Conservation (phyloP, 2,888 invertebrate genomes). For the Gasteruption jaculator region DNA sequence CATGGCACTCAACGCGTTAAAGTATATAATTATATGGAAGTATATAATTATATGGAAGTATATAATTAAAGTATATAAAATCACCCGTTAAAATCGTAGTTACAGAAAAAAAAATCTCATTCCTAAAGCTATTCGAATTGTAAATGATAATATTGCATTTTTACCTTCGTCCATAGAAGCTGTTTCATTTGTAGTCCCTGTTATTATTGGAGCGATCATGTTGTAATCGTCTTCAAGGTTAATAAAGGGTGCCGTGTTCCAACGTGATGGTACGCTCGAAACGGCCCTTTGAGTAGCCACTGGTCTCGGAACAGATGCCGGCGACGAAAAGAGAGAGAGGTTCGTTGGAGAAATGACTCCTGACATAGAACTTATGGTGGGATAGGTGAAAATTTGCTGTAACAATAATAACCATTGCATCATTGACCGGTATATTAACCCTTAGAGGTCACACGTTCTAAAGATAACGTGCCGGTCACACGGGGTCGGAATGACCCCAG, state of each 20-base stretch:
- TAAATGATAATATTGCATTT: conserved; percentile 12
- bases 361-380: conserved; percentile 80
- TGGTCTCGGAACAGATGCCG: conserved; percentile 62
- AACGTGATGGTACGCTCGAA: conserved; percentile 59
- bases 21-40: no score
- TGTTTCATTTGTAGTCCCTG: conserved; percentile 52
- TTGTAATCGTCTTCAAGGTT: conserved; percentile 92
- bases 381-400: conserved; percentile 87
- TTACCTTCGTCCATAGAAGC: conserved; percentile 49
- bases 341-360: conserved; percentile 87
- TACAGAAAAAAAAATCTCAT: neutral
- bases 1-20: no score
- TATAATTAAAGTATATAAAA: no score
- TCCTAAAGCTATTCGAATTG: neutral
- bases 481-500: no score
- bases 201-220: conserved; percentile 76
- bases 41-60: no score
- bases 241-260: conserved; percentile 84
- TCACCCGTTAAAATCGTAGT: neutral
- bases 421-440: no score
- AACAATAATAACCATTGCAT: conserved; percentile 26
- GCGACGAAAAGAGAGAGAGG: conserved; percentile 76
- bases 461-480: no score
- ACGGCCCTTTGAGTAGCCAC: conserved; percentile 64
- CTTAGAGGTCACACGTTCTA: no score